Evolutionary conservation across 2,797 vertebrate genomes (phyloP), one percentile per base, ranked within the genome.

Genomic region (Aeoliscus strigatus): DNA sequence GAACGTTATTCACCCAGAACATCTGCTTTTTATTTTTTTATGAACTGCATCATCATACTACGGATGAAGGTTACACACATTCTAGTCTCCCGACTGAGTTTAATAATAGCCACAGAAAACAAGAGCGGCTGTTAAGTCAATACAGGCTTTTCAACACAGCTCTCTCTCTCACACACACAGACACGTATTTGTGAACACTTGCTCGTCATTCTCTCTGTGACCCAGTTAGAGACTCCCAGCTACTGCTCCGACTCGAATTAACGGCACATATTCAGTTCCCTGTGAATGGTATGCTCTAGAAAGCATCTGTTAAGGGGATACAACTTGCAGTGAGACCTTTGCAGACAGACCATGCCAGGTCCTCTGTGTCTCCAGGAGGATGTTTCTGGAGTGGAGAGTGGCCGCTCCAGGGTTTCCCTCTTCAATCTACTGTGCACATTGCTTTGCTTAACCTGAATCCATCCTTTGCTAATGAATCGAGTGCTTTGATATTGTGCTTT

Each of bases 151-250:
- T 63, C 44, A 60, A 25, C 30, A 43, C 50, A 37, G 15, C 27
- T 34, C 35, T 30, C 31, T 29, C 25, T 6, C 28, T 32, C 29
- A 27, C 18, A 33, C 9, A 25, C 12, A 43, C 27, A 50, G 40
- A 31, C 56, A 35, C 55, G 47, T 44, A 58, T 60, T 57, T n/a
- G n/a, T n/a, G n/a, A n/a, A n/a, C n/a, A 61, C 58, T 53, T 43
- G 53, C 57, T 51, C 57, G 31, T 40, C 59, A 70, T 58, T 71
- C 35, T 53, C 44, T 70, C 61, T 79, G 51, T 85, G 85, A 87
- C 89, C 89, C 72, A 90, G 69, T 88, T 90, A 76, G 53, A 68
- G 66, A 58, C 69, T 77, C 79, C 80, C 81, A 73, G 64, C 80
- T 80, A 60, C 61, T 70, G 65, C 53, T 70, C 71, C 81, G 62